Percentiles rank a stretch among this genome's conserved stretches.
phyloP scores from a whole-genome alignment of 1,140 invertebrate species.

The Drosophila cardini region DNA sequence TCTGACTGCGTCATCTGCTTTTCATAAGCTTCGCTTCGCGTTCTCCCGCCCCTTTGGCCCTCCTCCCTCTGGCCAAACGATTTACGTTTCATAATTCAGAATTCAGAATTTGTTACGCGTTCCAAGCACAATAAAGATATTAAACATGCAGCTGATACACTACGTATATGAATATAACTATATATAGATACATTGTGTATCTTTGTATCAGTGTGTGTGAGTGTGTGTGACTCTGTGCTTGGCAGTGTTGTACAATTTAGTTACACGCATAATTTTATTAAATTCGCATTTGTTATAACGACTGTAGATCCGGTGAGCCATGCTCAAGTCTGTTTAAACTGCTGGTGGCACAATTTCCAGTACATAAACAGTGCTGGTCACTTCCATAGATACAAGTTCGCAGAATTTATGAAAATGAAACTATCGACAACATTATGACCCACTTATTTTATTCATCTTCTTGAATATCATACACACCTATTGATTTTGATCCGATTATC shows the following conservation, averaged over 20 bases:
- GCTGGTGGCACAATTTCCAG: constrained; percentile 11
- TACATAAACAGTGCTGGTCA: constrained; percentile 42
- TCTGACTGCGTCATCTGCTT: constrained; percentile 39
- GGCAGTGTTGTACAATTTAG: constrained; percentile 57
- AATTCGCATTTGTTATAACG: constrained; percentile 80
- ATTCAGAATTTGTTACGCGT: constrained; percentile 31
- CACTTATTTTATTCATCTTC: background rate
- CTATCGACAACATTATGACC: constrained; percentile 16
- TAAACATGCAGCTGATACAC: constrained; percentile 42
- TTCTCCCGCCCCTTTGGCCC: background rate
- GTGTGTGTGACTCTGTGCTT: background rate
- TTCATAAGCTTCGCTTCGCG: constrained; percentile 34
- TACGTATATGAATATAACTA: constrained; percentile 27
- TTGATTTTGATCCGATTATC: background rate
- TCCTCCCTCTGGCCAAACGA: background rate
- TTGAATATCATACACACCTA: background rate
- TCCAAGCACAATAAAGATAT: constrained; percentile 68
- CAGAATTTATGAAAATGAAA: constrained; percentile 5
- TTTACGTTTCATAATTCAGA: background rate
- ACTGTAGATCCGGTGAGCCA: constrained; percentile 53
- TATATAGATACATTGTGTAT: constrained; percentile 22
- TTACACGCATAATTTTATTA: constrained; percentile 78
- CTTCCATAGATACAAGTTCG: constrained; percentile 35
- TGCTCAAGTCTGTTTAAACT: constrained; percentile 33
- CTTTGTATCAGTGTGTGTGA: constrained; percentile 9